A percentile compares a stretch with the other conserved stretches of the same genome.
These are phyloP conservation scores for Hemibagrus wyckioides DNA, from an alignment of 2,113 vertebrate genomes.

Conservation along the genomic window DNA sequence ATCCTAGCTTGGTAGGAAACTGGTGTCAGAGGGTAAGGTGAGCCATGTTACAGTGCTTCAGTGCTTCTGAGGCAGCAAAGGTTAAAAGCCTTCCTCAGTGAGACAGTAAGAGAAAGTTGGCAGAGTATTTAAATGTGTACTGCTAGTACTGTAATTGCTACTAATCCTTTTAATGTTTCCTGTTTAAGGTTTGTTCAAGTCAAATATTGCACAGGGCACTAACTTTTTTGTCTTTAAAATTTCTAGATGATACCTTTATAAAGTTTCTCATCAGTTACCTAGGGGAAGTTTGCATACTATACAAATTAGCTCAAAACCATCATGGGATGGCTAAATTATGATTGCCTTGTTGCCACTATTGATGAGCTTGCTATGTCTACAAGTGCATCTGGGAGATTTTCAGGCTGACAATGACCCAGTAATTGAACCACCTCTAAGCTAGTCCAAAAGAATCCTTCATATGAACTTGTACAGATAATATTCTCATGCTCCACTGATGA, in stretches of 20 bases:
- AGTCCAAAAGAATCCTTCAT: background rate
- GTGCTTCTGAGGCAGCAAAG: background rate
- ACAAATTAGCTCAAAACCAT: background rate
- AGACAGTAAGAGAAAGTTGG: slow-evolving; percentile 18
- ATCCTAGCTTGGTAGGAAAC: background rate
- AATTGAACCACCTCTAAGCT: background rate
- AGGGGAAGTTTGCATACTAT: background rate
- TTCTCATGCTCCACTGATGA: background rate
- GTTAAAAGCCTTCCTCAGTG: background rate
- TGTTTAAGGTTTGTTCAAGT: slow-evolving; percentile 53
- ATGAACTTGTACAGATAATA: background rate
- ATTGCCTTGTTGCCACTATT: background rate
- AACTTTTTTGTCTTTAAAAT: background rate
- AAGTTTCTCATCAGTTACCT: background rate
- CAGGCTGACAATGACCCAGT: background rate
- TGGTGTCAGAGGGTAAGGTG: background rate
- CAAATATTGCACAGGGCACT: background rate
- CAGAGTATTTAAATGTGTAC: slow-evolving; percentile 61
- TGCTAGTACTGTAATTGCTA: slow-evolving; percentile 70
- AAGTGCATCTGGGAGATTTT: background rate
- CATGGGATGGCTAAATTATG: background rate
- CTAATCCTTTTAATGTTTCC: slow-evolving; percentile 72
- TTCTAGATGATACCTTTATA: background rate
- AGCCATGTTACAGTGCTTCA: background rate
- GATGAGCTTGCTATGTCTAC: background rate